These are phyloP conservation scores for Agonopterix arenella DNA, from an alignment of 2,888 invertebrate species.

Conservation along the genomic window DNA sequence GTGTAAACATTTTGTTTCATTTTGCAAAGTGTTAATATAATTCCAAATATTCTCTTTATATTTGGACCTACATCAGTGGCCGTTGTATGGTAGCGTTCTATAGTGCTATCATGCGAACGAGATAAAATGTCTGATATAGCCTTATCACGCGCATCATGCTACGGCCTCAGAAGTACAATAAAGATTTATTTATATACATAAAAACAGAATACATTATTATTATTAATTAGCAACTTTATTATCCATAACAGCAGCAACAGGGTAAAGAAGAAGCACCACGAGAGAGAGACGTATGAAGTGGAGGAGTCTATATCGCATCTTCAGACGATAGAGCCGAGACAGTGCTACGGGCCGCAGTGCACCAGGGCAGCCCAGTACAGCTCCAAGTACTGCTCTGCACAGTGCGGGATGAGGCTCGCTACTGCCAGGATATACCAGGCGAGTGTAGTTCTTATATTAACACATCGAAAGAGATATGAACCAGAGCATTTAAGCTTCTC, in stretches of 20 bases:
- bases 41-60: too few relatives aligned
- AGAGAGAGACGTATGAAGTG: conserved; percentile 53
- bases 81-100: too few relatives aligned
- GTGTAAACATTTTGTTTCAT: too few relatives aligned
- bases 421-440: conserved; percentile 90
- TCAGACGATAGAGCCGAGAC: conserved; percentile 80
- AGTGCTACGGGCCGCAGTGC: conserved; percentile 96
- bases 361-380: conserved; percentile 83
- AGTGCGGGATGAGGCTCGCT: conserved; percentile 93
- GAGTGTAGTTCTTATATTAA: background rate
- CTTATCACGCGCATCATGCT: too few relatives aligned
- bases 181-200: background rate
- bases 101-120: too few relatives aligned
- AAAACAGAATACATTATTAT: background rate
- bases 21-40: too few relatives aligned
- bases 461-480: too few relatives aligned
- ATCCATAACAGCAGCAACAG: conserved; percentile 38
- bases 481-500: too few relatives aligned
- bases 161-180: background rate
- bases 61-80: too few relatives aligned
- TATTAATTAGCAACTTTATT: background rate
- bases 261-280: conserved; percentile 64
- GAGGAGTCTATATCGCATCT: conserved; percentile 67
- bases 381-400: conserved; percentile 96
- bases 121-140: too few relatives aligned